phyloP scores from a whole-genome alignment of 2,113 vertebrate genomes.

The Chaetops frenatus region DNA sequence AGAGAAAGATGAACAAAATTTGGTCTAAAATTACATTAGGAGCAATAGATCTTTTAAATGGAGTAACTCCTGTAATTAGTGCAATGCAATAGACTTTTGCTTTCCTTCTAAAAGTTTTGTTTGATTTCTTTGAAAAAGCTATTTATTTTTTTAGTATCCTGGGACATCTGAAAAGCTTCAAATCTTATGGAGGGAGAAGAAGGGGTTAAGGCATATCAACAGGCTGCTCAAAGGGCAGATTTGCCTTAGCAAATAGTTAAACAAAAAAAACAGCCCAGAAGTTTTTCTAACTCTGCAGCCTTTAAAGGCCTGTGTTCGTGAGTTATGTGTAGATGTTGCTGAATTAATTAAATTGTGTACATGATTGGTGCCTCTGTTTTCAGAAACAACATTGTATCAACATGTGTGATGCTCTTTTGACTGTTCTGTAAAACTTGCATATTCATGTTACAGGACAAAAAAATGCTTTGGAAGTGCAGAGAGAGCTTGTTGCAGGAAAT shows the following conservation, averaged over 20 bases:
- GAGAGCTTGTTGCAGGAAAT: conserved; percentile 16
- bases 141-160: background rate
- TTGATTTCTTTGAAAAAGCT: background rate
- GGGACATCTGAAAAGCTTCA: background rate
- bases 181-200: background rate
- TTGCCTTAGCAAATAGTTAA: background rate
- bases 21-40: background rate
- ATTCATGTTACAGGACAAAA: background rate
- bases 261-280: background rate
- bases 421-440: background rate
- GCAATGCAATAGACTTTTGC: background rate
- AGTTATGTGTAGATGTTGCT: background rate
- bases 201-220: background rate
- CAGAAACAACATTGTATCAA: background rate
- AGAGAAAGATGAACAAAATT: background rate
- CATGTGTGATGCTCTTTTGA: background rate
- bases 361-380: background rate
- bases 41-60: background rate
- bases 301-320: background rate
- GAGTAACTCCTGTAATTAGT: background rate
- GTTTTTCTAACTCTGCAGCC: background rate
- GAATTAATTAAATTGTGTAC: background rate
- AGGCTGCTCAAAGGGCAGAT: background rate
- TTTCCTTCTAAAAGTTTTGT: background rate
- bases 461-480: background rate